Base-by-base conservation (phyloP, 2,113 vertebrate genomes). In the Chinchilla lanigera region DNA sequence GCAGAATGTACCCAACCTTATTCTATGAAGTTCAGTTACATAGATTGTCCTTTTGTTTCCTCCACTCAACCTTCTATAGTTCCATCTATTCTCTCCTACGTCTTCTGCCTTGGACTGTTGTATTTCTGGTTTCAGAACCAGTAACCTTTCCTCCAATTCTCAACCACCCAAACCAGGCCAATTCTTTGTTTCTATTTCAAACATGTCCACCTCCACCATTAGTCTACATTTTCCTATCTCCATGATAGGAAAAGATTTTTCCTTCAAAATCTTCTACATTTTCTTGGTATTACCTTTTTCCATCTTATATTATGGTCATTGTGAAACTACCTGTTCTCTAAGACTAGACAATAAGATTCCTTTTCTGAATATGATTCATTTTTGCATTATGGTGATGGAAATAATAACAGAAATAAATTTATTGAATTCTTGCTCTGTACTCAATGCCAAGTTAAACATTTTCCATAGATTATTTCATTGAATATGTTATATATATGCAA, bases 351-450 rank as follows among this genome's bases (percentile, higher is more conserved):
- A 19, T 44, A 22, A 50, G 50, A 17, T 54, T 56, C 24, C 73
- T 82, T 89, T 30, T 44, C 41, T 75, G 11, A 93, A 35, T 86
- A 41, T 1, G 80, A 60, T 93, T 93, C 2, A 58, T 75, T 33
- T 81, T 75, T 58, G 33, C 28, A 83, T 67, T 82, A n/a, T 35
- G 73, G 5, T 65, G 4, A 35, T 41, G 1, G 16, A 69, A 69
- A 85, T 35, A 86, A 75, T 87, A 92, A 73, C 30, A 75, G 86
- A 90, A 94, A 61, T 63, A 82, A 60, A 61, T 22, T 82, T 87
- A 58, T 10, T 94, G 67, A 87, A 83, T 7, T 56, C 10, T 24
- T 85, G 71, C 1, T 81, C 54, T 82, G 19, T 24, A 26, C 16
- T 83, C 63, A 44, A 87, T 84, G 83, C 2, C 41, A 84, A 60